Evolutionary conservation across 2,113 vertebrate genomes (phyloP), one percentile per base, ranked within the genome.

Genomic region (Pituophis catenifer): DNA sequence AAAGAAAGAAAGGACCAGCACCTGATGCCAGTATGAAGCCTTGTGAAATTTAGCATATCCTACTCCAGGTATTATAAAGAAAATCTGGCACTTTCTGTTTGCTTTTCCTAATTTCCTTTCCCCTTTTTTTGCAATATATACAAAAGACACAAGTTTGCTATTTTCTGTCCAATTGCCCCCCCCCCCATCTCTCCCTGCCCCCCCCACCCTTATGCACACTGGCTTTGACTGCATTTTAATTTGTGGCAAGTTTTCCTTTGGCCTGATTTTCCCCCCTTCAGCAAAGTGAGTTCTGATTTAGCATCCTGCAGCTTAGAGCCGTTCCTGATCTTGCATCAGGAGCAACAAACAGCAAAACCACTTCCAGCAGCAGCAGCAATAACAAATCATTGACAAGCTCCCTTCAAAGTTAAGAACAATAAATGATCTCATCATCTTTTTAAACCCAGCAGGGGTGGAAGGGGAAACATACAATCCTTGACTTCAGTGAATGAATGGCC

Each of bases 61-160:
- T 97, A 97, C 97, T 97, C 95, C 97, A 98, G 97, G 98, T 98
- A 97, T 96, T 98, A 98, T 98, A 97, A 97, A 98, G 98, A 97
- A 98, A 97, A 93, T 95, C 93, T 97, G 97, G 97, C 96, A 97
- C 96, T 96, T 97, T 97, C 94, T 97, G 96, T 97, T 98, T 98
- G 95, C 97, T 98, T 98, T 98, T 97, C 96, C 85, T 97, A 95
- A 96, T 97, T 98, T 98, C 97, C 97, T 98, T 97, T 98, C 97
- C 97, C 11, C 23, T 24, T 70, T 93, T 95, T 96, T 97, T 97
- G 97, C 96, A 96, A 96, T 97, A 95, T 95, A 97, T 97, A 97
- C 97, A 96, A 98, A 98, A 97, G 97, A 96, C 96, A 95, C 96
- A 91, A 96, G 96, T 97, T 97, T 98, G 97, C 97, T 97, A 97